Percentiles rank a stretch among this genome's conserved stretches.
phyloP scores from a whole-genome alignment of 2,797 vertebrate species.

The Lepidocolaptes lacrymiger region DNA sequence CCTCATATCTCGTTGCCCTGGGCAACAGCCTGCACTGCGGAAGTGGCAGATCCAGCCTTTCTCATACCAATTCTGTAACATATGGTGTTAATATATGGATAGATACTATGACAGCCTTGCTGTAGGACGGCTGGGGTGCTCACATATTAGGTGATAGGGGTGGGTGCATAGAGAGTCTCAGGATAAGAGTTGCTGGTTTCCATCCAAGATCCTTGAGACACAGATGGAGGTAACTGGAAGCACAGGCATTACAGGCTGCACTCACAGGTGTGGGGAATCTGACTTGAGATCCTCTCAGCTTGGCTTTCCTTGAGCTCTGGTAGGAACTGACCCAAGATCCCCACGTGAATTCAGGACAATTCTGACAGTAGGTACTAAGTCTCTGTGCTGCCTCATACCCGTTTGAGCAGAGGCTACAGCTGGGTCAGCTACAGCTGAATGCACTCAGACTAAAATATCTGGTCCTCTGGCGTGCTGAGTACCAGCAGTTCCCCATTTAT shows the following conservation, averaged over 20 bases:
- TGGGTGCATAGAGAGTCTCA: neutral
- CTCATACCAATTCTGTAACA: neutral
- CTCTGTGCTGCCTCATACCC: neutral
- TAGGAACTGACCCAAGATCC: neutral
- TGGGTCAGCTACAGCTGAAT: neutral
- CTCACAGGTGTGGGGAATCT: neutral
- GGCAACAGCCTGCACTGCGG: conserved; percentile 47
- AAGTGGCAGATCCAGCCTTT: neutral
- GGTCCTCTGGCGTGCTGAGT: neutral
- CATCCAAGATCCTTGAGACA: neutral
- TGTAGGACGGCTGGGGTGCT: neutral
- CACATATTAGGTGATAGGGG: neutral
- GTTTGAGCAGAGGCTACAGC: neutral
- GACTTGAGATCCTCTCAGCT: neutral
- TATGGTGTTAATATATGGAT: conserved; percentile 18
- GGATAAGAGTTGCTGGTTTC: neutral
- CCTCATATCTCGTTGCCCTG: conserved; percentile 38
- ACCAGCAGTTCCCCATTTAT: neutral
- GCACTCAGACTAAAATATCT: neutral
- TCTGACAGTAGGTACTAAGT: neutral
- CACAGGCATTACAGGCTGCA: neutral
- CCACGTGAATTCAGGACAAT: neutral
- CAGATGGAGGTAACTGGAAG: neutral
- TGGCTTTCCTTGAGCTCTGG: conserved; percentile 12
- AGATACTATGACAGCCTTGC: neutral